These are phyloP conservation scores for Pentamera pediparva DNA, from an alignment of 53 echinoderm and acorn worm genomes.

Conservation along the genomic window DNA sequence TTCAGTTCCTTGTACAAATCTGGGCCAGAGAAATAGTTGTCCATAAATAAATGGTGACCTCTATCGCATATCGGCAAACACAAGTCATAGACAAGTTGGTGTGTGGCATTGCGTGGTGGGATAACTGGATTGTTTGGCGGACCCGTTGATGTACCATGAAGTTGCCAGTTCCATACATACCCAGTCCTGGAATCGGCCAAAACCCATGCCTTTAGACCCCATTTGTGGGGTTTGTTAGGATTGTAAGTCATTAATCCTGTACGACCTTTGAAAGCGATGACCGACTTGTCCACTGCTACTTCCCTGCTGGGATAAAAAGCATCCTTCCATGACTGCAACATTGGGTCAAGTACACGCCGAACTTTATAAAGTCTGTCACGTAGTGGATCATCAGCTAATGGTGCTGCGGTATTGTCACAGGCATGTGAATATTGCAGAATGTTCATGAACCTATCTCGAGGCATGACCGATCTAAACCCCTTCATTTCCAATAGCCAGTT, in stretches of 20 bases:
- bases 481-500: neutral
- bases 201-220: conserved; percentile 22
- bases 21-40: conserved; percentile 24
- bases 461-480: neutral
- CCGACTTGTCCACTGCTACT: neutral
- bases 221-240: conserved; percentile 3
- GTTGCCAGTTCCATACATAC: conserved; percentile 7
- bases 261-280: conserved; percentile 21
- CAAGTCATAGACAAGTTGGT: conserved; percentile 9
- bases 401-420: neutral
- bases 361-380: conserved; percentile 7
- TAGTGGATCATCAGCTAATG: neutral
- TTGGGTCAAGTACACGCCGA: neutral
- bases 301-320: neutral
- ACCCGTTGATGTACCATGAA: neutral
- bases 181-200: neutral
- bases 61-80: neutral
- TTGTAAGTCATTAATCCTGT: conserved; percentile 19
- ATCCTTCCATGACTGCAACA: neutral
- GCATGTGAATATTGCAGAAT: neutral
- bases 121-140: neutral
- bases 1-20: conserved; percentile 9
- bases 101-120: neutral
- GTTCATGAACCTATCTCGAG: conserved; percentile 2
- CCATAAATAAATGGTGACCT: conserved; percentile 17